Base-by-base conservation (phyloP, 1,140 invertebrate species). In the Atta cephalotes region DNA sequence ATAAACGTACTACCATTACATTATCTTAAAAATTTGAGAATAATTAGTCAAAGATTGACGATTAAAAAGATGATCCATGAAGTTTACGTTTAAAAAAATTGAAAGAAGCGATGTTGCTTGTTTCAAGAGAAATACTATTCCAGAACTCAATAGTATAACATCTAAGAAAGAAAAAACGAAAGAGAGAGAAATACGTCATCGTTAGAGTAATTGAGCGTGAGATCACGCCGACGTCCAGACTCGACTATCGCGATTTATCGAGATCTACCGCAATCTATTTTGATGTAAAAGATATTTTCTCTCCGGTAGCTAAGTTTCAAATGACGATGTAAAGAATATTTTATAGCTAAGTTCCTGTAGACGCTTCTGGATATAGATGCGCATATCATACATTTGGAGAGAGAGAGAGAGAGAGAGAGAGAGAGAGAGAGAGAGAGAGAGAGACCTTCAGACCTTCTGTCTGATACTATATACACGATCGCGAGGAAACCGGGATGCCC, bases 401-500 rank as follows among this genome's bases (percentile, higher is more conserved):
- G 39, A 35, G 63, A 45, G 49, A 49, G 60, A 78, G 28, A 45
- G 25, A 25, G 25, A 25, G 25, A 25, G 25, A 25, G 25, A 25
- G 25, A 25, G 25, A 25, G 63, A 39, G 35, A 45, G 39, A 35
- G 63, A 45, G 49, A 49, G 35, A 49, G 39, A 35, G 63, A 45
- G 49, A 49, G 39, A 49, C 6, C 39, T 10, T 45, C 25, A 25
- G 25, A 28, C 39, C 66, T 25, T 35, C 18, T 7, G 45, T 1
- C 49, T 39, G 78, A 68, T 80, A 45, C 16, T 56, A 31, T 58
- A 28, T 18, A n/a, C 45, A 28, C 25, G 39, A 51, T 49, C 71
- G 39, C 28, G n/a, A 77, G 45, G 39, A 85, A 58, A 39, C 25
- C 28, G 28, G 28, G 70, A 76, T 74, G 49, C 71, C 51, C 56